Evolutionary conservation across 2,797 vertebrate genomes (phyloP), one percentile per base, ranked within the genome.

Genomic region (Silurus lanzhouensis): DNA sequence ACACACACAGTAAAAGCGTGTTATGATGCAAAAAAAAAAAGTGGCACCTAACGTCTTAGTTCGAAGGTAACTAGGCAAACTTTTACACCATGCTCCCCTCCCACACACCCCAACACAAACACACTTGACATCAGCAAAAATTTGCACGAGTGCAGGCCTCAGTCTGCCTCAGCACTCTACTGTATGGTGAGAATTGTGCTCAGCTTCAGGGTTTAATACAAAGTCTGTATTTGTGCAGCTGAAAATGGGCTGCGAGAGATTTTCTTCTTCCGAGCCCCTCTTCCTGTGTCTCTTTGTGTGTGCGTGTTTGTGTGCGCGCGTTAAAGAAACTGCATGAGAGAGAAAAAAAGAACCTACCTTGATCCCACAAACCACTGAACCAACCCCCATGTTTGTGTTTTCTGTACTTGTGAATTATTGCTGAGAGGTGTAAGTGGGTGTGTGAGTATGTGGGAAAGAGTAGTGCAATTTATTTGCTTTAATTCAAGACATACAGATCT

Each of bases 351-450:
- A 31, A 15, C 5, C 0, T 25, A 81, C 61, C 22, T 67, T 81
- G 12, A 64, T 19, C 63, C 79, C 63, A 68, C 79, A 81, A 81
- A 81, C 79, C 79, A 81, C 79, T 67, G 52, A 52, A 66, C 8
- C 63, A 25, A 48, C 46, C 61, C 57, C 5, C 6, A 25, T 63
- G 52, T 68, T 25, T 81, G 15, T 31, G 57, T 55, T 81, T 67
- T 48, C 63, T 55, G 63, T 68, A 57, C 9, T 17, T 27, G 46
- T 80, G 31, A 10, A 31, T 20, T 63, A 57, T 60, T 70, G 44
- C 31, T 44, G 8, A 71, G 44, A 46, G 27, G 31, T 68, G 14
- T 68, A 31, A 57, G 57, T 22, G 71, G 19, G 5, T 82, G 66
- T 61, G 22, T n/a, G 67, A 17, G 63, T n/a, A 19, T 52, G 46